A percentile compares a stretch with the other conserved stretches of the same genome.
Evolutionary conservation across 2,888 invertebrate species (phyloP).

Genomic region (Schizaphis graminum): DNA sequence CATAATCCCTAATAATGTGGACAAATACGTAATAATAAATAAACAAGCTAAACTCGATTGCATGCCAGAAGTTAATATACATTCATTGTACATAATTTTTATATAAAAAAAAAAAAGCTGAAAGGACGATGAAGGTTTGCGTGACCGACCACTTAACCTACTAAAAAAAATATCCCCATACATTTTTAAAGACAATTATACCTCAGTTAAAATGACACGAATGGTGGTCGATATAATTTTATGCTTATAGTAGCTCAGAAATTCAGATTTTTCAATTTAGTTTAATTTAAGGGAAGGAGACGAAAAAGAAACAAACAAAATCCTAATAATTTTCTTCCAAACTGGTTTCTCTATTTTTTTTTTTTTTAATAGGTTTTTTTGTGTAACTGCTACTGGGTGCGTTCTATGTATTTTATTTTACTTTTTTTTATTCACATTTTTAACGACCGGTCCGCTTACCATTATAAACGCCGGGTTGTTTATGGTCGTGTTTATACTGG

Average conservation of each 20-base stretch:
- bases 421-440: slow-evolving; percentile 63
- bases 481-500: slow-evolving; percentile 65
- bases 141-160: slow-evolving; percentile 57
- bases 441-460: slow-evolving; percentile 64
- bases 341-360: slow-evolving; percentile 59
- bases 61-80: slow-evolving; percentile 23
- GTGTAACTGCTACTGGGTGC: slow-evolving; percentile 65
- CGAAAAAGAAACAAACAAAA: slow-evolving; percentile 39
- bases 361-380: slow-evolving; percentile 50
- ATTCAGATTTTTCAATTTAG: slow-evolving; percentile 59
- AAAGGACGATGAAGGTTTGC: slow-evolving; percentile 43
- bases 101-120: slow-evolving; percentile 10
- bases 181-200: slow-evolving; percentile 64
- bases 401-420: slow-evolving; percentile 64
- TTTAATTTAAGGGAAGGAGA: slow-evolving; percentile 46
- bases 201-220: slow-evolving; percentile 46
- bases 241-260: slow-evolving; percentile 38
- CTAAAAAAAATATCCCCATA: slow-evolving; percentile 45
- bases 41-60: slow-evolving; percentile 25
- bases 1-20: not conserved
- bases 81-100: slow-evolving; percentile 23
- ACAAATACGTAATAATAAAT: slow-evolving; percentile 47
- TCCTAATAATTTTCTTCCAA: slow-evolving; percentile 57
- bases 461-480: slow-evolving; percentile 65
- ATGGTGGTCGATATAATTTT: slow-evolving; percentile 56